Evolutionary conservation across 2,797 vertebrate genomes (phyloP), one percentile per base, ranked within the genome.

Genomic region (Acestrorhynchus altus): DNA sequence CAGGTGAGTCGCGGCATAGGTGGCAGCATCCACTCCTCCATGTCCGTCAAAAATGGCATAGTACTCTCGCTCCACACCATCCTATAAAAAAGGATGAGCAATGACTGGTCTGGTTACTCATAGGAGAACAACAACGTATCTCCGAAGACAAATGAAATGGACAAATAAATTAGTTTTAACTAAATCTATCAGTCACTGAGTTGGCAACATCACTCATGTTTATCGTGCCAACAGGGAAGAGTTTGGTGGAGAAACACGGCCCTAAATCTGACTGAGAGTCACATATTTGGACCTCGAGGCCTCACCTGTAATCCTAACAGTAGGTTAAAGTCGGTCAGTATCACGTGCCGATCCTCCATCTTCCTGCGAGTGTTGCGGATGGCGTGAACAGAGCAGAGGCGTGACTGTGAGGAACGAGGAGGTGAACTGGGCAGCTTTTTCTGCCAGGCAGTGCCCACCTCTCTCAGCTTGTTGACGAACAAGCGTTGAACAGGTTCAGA

Each of bases 21-120:
- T 91, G 71, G 96, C 96, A 0, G 97, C 96, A 1, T 97, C 96
- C 54, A 96, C 91, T 0, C 96, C 96, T 31, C 96, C 97, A 0
- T 99, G 97, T 24, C 97, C 97, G 0, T 99, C 97, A 39, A 98
- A 98, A 61, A 99, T 95, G 0, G 95, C 97, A 0, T 95, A 98
- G 87, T 95, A 99, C 67, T 94, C 92, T 0, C 96, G 92, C 22
- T 93, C 89, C 12, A 92, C 83, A 0, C 89, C 88, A 11, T 97
- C 96, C 97, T 98, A 85, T 18, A 8, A 11, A 54, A 8, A 24
- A 0, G 0, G 26, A 54, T 5, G 10, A 0, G 74, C 40, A 52
- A 44, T 9, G n/a, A n/a, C n/a, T n/a, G n/a, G n/a, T n/a, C n/a
- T n/a, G n/a, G n/a, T n/a, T n/a, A n/a, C n/a, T n/a, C n/a, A n/a